Evolutionary conservation across 2,888 invertebrate genomes (phyloP).

Genomic region (Tiphia femorata): DNA sequence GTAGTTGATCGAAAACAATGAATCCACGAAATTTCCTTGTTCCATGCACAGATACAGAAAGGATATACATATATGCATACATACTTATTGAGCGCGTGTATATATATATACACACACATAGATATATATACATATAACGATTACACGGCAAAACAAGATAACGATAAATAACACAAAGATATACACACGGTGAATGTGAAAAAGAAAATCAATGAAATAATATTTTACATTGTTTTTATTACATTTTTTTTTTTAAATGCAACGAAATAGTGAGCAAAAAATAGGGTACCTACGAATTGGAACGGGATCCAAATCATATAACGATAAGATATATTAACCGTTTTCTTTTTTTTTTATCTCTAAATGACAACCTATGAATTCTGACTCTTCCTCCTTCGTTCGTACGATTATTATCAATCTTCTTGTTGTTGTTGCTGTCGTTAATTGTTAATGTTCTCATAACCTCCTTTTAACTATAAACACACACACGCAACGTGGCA

Average conservation of each 20-base stretch:
- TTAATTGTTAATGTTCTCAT: constrained; percentile 23
- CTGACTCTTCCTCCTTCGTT: constrained; percentile 3
- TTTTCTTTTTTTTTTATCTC: constrained; percentile 33
- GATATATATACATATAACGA: constrained; percentile 5
- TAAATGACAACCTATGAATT: constrained; percentile 29
- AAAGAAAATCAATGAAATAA: constrained; percentile 31
- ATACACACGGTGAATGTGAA: constrained; percentile 25
- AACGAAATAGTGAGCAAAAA: constrained; percentile 27
- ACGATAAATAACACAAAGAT: neutral
- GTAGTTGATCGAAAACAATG: no score
- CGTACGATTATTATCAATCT: no score
- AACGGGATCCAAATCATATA: constrained; percentile 26
- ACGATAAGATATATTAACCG: constrained; percentile 35
- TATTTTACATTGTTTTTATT: constrained; percentile 38
- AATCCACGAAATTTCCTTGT: no score
- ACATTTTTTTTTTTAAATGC: constrained; percentile 32
- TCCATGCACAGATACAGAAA: no score
- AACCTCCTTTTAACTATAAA: constrained; percentile 23
- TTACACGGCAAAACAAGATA: neutral
- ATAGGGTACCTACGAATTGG: constrained; percentile 30
- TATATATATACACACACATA: constrained; percentile 13
- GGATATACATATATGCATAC: no score
- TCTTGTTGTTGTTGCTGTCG: no score
- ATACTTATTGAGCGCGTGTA: no score
- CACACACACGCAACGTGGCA: constrained; percentile 26